Evolutionary conservation across 2,113 vertebrate species (phyloP).

Genomic region (Chitala chitala): DNA sequence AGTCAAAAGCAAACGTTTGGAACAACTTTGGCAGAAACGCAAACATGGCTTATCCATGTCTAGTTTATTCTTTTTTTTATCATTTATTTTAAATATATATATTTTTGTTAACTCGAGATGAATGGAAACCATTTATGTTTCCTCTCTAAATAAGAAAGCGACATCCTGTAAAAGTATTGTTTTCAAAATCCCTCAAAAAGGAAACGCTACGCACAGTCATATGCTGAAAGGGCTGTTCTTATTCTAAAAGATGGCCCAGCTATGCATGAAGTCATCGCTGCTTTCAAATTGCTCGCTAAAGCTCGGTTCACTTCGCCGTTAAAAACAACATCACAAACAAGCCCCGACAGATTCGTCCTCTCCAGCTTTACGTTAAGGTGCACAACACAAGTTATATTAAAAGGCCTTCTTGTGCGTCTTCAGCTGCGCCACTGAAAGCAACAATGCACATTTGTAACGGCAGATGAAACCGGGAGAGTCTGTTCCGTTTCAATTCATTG

Average conservation of each 20-base stretch:
- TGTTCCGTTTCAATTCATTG: slow-evolving; percentile 93
- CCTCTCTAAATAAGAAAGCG: slow-evolving; percentile 49
- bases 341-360: slow-evolving; percentile 67
- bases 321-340: slow-evolving; percentile 69
- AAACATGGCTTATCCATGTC: slow-evolving; percentile 63
- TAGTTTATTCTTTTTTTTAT: slow-evolving; percentile 65
- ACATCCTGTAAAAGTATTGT: slow-evolving; percentile 46
- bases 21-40: slow-evolving; percentile 62
- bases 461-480: slow-evolving; percentile 78
- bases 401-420: slow-evolving; percentile 56
- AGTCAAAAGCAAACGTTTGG: slow-evolving; percentile 65
- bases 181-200: slow-evolving; percentile 29
- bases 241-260: slow-evolving; percentile 30
- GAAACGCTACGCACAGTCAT: slow-evolving; percentile 36
- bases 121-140: slow-evolving; percentile 44
- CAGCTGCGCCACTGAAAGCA: slow-evolving; percentile 63
- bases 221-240: slow-evolving; percentile 31
- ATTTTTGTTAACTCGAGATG: slow-evolving; percentile 57
- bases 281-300: slow-evolving; percentile 68
- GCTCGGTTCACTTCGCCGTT: slow-evolving; percentile 66
- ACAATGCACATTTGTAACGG: slow-evolving; percentile 76
- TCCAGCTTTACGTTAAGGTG: slow-evolving; percentile 53
- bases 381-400: slow-evolving; percentile 55
- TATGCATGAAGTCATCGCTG: slow-evolving; percentile 58
- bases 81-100: no score